Conservation (phyloP, 1,140 invertebrate species). For the Berghia stephanieae region DNA sequence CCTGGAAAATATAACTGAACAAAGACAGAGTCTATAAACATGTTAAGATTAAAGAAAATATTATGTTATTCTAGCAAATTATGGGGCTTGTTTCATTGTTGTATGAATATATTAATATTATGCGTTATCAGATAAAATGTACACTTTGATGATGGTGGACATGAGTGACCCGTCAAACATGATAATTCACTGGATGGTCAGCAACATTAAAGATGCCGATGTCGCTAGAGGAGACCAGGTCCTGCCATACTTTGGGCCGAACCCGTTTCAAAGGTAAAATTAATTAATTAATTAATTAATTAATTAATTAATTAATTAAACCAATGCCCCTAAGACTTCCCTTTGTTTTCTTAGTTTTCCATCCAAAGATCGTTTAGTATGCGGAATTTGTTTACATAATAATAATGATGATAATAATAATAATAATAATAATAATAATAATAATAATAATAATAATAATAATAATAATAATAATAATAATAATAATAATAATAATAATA, state of each 20-base stretch:
- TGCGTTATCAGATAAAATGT: background rate
- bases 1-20: too few relatives aligned
- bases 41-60: background rate
- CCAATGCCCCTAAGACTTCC: too few relatives aligned
- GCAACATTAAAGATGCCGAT: constrained; percentile 23
- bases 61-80: background rate
- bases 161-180: background rate
- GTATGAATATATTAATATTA: background rate
- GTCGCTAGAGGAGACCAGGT: constrained; percentile 12
- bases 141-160: constrained; percentile 20
- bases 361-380: too few relatives aligned
- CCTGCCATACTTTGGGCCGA: constrained; percentile 10
- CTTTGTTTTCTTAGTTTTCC: too few relatives aligned
- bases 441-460: too few relatives aligned
- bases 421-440: too few relatives aligned
- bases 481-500: too few relatives aligned
- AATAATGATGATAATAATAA: too few relatives aligned
- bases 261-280: constrained; percentile 12
- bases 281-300: too few relatives aligned
- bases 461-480: too few relatives aligned
- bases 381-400: too few relatives aligned
- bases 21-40: background rate
- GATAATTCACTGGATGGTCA: constrained; percentile 22
- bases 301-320: too few relatives aligned
- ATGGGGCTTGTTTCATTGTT: background rate